phyloP scores from a whole-genome alignment of 2,888 invertebrate species.

The Cepaea hortensis region DNA sequence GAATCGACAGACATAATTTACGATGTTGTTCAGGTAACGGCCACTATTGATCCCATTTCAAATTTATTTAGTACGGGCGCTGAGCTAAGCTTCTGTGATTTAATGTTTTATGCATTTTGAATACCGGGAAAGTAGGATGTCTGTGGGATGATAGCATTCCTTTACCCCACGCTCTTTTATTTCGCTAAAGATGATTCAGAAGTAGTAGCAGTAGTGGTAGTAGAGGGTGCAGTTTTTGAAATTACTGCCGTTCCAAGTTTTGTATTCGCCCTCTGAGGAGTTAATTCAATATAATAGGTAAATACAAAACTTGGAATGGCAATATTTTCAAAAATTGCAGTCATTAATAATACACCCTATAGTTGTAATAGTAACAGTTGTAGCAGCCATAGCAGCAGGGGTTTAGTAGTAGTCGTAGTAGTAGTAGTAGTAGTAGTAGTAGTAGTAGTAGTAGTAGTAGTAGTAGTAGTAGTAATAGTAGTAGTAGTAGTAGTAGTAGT shows the following conservation, averaged over 20 bases:
- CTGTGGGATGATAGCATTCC: too few species aligned
- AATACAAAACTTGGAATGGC: neutral
- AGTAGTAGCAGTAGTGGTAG: too few species aligned
- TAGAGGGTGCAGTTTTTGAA: too few species aligned
- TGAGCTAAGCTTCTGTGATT: too few species aligned
- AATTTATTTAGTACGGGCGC: neutral
- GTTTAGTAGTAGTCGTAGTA: neutral
- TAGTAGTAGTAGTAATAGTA: neutral
- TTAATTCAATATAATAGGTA: neutral
- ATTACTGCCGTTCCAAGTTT: too few species aligned
- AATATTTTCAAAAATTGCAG: neutral
- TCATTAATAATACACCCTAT: neutral
- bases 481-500: constrained; percentile 1
- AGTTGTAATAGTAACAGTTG: neutral
- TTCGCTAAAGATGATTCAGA: too few species aligned
- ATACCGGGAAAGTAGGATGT: too few species aligned
- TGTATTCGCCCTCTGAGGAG: too few species aligned
- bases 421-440: neutral
- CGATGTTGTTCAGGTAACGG: neutral
- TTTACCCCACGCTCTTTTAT: too few species aligned
- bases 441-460: constrained; percentile 16
- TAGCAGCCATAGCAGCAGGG: neutral
- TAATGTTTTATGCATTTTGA: too few species aligned
- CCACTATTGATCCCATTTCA: neutral
- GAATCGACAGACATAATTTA: neutral